phyloP scores from a whole-genome alignment of 2,888 invertebrate genomes.

The Helobdella robusta region DNA sequence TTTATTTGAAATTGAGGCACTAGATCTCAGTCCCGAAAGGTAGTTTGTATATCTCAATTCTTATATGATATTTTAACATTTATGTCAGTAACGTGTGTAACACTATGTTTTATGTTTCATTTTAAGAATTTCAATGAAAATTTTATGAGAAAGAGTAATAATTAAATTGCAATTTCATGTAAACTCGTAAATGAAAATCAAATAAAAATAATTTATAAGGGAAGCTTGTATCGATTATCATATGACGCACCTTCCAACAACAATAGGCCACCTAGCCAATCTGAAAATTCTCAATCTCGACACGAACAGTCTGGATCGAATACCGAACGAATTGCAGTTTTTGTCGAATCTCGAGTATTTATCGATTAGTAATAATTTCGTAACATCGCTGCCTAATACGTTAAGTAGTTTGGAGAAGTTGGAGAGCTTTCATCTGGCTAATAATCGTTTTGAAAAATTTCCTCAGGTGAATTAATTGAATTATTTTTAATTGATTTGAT shows the following conservation, averaged over 20 bases:
- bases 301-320: conserved; percentile 43
- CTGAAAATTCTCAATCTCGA: conserved; percentile 45
- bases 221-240: conserved; percentile 44
- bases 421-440: conserved; percentile 42
- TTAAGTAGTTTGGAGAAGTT: conserved; percentile 41
- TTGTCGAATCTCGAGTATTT: conserved; percentile 44
- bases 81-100: no score
- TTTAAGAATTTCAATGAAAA: no score
- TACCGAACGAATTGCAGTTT: conserved; percentile 43
- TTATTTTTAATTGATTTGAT: neutral
- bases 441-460: conserved; percentile 48
- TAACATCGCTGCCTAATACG: conserved; percentile 40
- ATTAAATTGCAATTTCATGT: no score
- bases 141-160: no score
- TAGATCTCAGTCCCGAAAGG: conserved; percentile 48
- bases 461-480: conserved; percentile 35
- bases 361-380: conserved; percentile 46
- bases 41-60: no score
- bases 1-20: conserved; percentile 45
- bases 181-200: no score
- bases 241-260: conserved; percentile 41
- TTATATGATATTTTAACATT: no score
- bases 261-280: conserved; percentile 43
- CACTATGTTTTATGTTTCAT: no score
- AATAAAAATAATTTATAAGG: no score